Base-by-base conservation (phyloP, 2,113 vertebrate genomes). In the Aphelocoma coerulescens region DNA sequence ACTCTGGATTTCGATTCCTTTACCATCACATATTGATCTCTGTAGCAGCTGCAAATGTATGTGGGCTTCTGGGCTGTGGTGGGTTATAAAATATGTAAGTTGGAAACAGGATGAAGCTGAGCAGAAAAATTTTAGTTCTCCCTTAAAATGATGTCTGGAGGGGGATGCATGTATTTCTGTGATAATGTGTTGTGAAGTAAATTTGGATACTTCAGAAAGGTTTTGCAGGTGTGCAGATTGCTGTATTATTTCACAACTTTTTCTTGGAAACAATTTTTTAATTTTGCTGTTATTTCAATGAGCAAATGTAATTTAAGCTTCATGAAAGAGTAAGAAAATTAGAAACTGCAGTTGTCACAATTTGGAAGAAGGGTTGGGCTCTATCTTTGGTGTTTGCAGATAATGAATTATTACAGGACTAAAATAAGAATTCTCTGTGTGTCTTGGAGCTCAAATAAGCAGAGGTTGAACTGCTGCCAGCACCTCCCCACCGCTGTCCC, bases 211-310 rank as follows among this genome's bases (percentile, higher is more conserved):
- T 87, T 81, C 46, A 77, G 72, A 84, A 73, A 41, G 76, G 46
- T 86, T 93, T 81, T 81, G 51, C 89, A 89, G 95, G 77, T 95
- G 91, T 94, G 84, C 76, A 58, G 55, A 51, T 51, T 58, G 43
- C 35, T 43, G 17, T 74, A 9, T 94, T 84, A 46, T 74, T 81
- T 86, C 76, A 44, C 48, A 72, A 6, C 14, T 43, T 83, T 75
- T 77, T 62, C 37, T 84, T 20, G 24, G 76, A 69, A 72, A 62
- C 26, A 10, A 1, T 21, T 75, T 78, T 41, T 39, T 7, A 68
- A 83, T 5, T 2, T 84, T 87, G 51, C 77, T 81, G 6, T 81
- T 78, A 73, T 67, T 85, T 90, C 52, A 74, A 7, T 46, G 69
- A 71, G 55, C 22, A 81, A 77, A 67, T 8, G 17, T 77, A 92